These are phyloP conservation scores for Eueides isabella DNA, from an alignment of 1,140 invertebrate genomes.

Conservation along the genomic window DNA sequence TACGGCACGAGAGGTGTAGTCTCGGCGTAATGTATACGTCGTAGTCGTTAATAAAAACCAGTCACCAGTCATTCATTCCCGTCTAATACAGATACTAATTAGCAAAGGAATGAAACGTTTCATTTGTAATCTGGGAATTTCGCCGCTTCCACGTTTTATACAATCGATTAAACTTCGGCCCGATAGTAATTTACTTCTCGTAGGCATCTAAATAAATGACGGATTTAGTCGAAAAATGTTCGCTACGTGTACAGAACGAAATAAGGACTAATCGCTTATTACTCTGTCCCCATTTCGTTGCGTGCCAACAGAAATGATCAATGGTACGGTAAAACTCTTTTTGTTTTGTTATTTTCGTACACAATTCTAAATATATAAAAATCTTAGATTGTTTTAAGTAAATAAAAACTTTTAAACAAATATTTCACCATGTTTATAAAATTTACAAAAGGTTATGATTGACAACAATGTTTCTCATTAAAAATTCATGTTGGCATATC, in stretches of 20 bases:
- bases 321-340: constrained; percentile 54
- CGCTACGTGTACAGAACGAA: constrained; percentile 39
- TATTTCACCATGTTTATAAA: too few relatives aligned
- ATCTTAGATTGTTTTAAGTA: too few relatives aligned
- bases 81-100: constrained; percentile 48
- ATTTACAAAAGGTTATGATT: constrained; percentile 41
- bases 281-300: constrained; percentile 60
- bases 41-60: constrained; percentile 53
- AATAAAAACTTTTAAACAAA: too few relatives aligned
- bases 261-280: constrained; percentile 63
- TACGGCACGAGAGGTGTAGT: constrained; percentile 76
- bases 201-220: constrained; percentile 22
- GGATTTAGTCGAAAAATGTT: constrained; percentile 27
- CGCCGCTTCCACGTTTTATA: constrained; percentile 5
- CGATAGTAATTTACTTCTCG: constrained; percentile 4
- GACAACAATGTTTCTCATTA: constrained; percentile 57
- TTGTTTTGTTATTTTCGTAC: constrained; percentile 53
- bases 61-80: constrained; percentile 44
- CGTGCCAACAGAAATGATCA: constrained; percentile 62
- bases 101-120: constrained; percentile 38
- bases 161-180: constrained; percentile 11
- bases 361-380: constrained; percentile 45
- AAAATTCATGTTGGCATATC: constrained; percentile 65
- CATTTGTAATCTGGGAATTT: constrained; percentile 28
- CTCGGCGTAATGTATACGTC: constrained; percentile 65